These are phyloP conservation scores for Mungos mungo DNA, from an alignment of 2,113 vertebrate species.

Conservation along the genomic window DNA sequence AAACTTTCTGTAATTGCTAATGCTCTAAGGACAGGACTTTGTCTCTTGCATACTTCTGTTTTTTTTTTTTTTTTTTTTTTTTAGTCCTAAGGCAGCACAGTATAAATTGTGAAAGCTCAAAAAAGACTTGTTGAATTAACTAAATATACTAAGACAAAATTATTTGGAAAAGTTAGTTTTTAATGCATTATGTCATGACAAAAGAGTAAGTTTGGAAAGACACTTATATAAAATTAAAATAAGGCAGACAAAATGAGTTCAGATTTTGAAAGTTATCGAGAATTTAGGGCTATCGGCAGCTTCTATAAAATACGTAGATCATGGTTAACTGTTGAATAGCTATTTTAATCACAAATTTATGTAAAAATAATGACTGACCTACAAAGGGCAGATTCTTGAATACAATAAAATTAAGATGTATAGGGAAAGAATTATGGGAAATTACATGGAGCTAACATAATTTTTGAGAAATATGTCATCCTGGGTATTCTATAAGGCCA, in stretches of 20 bases:
- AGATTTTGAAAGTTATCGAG: neutral
- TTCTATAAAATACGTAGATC: neutral
- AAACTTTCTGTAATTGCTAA: neutral
- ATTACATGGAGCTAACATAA: neutral
- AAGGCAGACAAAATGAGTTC: neutral
- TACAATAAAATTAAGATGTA: neutral
- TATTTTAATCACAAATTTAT: neutral
- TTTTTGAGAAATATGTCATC: neutral
- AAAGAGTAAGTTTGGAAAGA: neutral
- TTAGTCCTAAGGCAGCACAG: neutral
- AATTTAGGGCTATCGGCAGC: neutral
- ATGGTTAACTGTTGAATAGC: neutral
- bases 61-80: neutral
- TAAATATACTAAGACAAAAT: neutral
- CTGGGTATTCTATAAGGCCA: neutral
- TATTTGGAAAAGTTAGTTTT: neutral
- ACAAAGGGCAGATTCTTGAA: neutral
- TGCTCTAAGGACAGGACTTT: neutral
- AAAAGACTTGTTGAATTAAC: neutral
- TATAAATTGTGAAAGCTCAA: neutral
- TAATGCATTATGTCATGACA: neutral
- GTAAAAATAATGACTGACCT: neutral
- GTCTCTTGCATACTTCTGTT: neutral
- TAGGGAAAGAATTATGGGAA: neutral
- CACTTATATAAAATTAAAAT: neutral